Evolutionary conservation across 2,888 invertebrate species (phyloP).

Genomic region (Crossocerus cetratus): DNA sequence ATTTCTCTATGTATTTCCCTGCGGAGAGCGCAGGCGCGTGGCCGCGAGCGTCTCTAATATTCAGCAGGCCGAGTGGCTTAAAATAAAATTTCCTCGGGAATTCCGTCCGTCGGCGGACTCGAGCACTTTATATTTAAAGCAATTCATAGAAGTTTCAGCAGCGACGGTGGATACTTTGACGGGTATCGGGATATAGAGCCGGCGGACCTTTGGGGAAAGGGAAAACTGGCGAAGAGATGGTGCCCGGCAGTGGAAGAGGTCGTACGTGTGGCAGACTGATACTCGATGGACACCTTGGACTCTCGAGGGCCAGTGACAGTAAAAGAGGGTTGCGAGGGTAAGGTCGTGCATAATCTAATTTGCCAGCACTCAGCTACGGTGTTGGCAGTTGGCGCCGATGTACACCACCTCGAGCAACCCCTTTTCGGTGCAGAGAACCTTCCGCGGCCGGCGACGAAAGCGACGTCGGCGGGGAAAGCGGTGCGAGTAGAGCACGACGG

Average conservation of each 20-base stretch:
- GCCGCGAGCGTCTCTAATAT: background rate
- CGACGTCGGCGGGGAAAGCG: conserved; percentile 15
- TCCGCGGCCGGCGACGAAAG: conserved; percentile 22
- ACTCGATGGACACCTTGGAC: conserved; percentile 46
- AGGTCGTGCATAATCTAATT: conserved; percentile 67
- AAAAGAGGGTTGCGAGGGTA: conserved; percentile 54
- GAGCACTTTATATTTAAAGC: conserved; percentile 40
- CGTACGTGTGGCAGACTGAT: too few relatives aligned
- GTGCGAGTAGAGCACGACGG: conserved; percentile 28
- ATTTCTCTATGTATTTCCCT: background rate
- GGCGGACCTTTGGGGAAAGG: background rate
- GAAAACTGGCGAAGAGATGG: conserved; percentile 8
- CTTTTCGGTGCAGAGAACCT: conserved; percentile 26
- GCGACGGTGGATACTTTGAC: conserved; percentile 20
- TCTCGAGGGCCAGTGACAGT: conserved; percentile 37
- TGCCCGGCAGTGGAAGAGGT: background rate
- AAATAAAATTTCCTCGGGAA: background rate
- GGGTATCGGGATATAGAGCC: conserved; percentile 36
- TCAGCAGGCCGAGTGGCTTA: background rate
- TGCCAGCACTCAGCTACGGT: conserved; percentile 58
- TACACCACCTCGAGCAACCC: conserved; percentile 48
- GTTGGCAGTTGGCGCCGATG: conserved; percentile 59
- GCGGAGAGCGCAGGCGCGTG: background rate
- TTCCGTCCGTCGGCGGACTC: background rate
- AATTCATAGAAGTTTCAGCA: conserved; percentile 30